Percentiles rank a stretch among this genome's conserved stretches.
Evolutionary conservation across 2,888 invertebrate species (phyloP).

Genomic region (Melanargia galathea): DNA sequence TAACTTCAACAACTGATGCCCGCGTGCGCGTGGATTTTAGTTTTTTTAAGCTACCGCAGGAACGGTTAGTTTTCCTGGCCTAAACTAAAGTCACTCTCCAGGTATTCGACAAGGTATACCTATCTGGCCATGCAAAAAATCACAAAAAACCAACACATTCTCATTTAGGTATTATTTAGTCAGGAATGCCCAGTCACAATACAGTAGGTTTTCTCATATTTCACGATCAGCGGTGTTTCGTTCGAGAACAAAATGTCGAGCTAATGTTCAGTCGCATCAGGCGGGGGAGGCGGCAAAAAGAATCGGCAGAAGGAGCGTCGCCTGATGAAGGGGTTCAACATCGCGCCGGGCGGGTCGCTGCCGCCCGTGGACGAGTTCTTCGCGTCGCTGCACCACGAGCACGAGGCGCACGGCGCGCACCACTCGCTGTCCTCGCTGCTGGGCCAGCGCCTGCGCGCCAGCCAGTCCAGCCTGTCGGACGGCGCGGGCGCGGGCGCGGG

Average conservation of each 20-base stretch:
- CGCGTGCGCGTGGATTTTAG: too few species aligned
- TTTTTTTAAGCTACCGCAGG: too few species aligned
- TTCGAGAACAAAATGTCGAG: slow-evolving; percentile 6
- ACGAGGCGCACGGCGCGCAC: slow-evolving; percentile 65
- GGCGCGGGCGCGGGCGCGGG: slow-evolving; percentile 45
- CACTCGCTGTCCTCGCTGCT: slow-evolving; percentile 86
- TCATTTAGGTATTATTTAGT: too few species aligned
- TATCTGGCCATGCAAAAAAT: too few species aligned
- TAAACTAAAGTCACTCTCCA: too few species aligned
- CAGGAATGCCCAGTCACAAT: too few species aligned
- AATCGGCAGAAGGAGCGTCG: slow-evolving; percentile 96
- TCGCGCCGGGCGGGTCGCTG: slow-evolving; percentile 85
- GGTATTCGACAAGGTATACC: too few species aligned
- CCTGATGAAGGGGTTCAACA: slow-evolving; percentile 97
- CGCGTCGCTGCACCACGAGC: slow-evolving; percentile 86
- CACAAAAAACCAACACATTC: too few species aligned
- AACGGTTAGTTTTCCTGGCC: too few species aligned
- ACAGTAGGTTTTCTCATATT: too few species aligned
- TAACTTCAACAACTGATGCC: too few species aligned
- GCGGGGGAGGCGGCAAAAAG: slow-evolving; percentile 94
- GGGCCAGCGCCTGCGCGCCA: slow-evolving; percentile 75
- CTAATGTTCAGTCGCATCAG: slow-evolving; percentile 45
- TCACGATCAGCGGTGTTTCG: neutral
- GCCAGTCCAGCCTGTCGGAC: slow-evolving; percentile 62
- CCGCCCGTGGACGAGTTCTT: slow-evolving; percentile 91